Conservation (phyloP, 2,888 invertebrate genomes). For the Acronicta aceris region DNA sequence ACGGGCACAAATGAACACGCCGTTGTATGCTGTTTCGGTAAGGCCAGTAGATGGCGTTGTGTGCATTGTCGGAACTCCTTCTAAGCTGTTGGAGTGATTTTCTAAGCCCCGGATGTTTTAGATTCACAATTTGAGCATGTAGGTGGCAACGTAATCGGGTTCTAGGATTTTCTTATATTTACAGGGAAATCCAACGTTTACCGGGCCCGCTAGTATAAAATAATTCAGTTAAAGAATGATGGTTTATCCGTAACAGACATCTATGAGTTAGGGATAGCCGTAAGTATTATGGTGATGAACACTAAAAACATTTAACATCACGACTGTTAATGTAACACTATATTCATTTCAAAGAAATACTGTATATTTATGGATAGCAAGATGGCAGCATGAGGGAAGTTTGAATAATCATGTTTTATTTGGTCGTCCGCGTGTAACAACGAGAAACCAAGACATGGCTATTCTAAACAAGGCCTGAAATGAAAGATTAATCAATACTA, state of each 20-base stretch:
- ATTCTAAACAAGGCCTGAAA: constrained; percentile 2
- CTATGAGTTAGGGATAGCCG: neutral
- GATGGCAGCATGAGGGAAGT: neutral
- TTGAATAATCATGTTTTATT: neutral
- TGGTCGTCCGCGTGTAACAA: constrained; percentile 8
- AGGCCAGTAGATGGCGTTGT: no score
- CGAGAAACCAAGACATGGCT: constrained; percentile 4
- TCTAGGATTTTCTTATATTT: no score
- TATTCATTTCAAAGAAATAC: neutral
- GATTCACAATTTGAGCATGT: no score
- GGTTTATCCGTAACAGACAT: neutral
- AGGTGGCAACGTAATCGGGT: no score
- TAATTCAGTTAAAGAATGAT: neutral
- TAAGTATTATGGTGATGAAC: no score
- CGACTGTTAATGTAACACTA: neutral
- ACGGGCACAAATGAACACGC: no score
- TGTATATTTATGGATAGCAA: neutral
- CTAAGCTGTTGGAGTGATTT: no score
- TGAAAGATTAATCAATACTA: constrained; percentile 6
- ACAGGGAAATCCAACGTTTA: no score
- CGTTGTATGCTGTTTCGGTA: no score
- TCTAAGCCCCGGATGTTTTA: no score
- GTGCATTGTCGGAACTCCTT: no score
- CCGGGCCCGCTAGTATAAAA: no score
- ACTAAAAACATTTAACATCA: neutral